Percentiles rank a stretch among this genome's conserved stretches.
Evolutionary conservation across 92 coral and sea anemone genomes (phyloP).

Genomic region (Epizoanthus illoricatus): DNA sequence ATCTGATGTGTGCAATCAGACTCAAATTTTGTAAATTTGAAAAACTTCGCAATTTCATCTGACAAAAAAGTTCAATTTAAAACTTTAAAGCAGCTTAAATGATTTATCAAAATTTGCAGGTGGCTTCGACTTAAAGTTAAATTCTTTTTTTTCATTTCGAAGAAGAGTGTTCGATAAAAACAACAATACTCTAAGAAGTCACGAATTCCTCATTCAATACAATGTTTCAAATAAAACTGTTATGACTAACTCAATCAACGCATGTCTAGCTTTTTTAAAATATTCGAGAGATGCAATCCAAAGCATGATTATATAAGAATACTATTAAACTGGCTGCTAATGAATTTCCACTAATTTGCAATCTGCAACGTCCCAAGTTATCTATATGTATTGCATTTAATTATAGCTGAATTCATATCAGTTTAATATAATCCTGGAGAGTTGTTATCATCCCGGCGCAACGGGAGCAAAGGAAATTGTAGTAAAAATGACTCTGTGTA

Average conservation of each 20-base stretch:
- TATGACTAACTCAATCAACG: neutral
- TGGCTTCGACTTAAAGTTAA: neutral
- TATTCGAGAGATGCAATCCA: neutral
- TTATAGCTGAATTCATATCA: neutral
- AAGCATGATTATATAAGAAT: neutral
- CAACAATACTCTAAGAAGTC: neutral
- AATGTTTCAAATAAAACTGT: neutral
- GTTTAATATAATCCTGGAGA: conserved; percentile 6
- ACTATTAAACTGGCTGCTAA: conserved; percentile 11
- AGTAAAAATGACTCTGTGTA: conserved; percentile 21
- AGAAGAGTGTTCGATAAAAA: neutral
- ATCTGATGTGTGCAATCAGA: no score
- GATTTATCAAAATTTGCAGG: conserved; percentile 26
- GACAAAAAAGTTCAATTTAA: conserved; percentile 25
- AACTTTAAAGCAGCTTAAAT: conserved; percentile 24
- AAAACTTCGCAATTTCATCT: conserved; percentile 17
- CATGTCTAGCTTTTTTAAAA: neutral
- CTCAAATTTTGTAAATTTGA: neutral
- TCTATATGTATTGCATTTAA: neutral
- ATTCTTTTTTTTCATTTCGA: conserved; percentile 7
- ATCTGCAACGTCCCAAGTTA: neutral
- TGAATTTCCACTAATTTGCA: conserved; percentile 39
- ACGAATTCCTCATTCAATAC: neutral
- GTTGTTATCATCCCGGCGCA: neutral
- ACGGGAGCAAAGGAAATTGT: conserved; percentile 9